Evolutionary conservation across 2,113 vertebrate genomes (phyloP).

Genomic region (Oncorhynchus clarkii): DNA sequence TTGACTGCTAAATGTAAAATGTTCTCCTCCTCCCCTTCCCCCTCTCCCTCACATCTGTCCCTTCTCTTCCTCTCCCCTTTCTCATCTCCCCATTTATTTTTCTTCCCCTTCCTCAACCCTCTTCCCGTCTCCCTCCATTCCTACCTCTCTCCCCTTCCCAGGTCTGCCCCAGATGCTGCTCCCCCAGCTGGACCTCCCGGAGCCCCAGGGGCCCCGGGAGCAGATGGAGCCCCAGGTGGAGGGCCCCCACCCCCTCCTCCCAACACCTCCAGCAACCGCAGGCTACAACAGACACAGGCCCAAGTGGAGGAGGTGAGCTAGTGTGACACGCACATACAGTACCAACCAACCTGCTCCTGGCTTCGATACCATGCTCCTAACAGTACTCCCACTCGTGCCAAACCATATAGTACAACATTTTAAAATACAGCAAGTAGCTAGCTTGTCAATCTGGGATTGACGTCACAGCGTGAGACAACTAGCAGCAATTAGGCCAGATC

Average conservation of each 20-base stretch:
- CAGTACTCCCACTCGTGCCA: background rate
- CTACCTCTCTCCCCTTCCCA: conserved; percentile 15
- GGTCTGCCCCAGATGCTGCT: conserved; percentile 84
- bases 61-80: no score
- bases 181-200: conserved; percentile 61
- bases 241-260: conserved; percentile 64
- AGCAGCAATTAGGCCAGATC: background rate
- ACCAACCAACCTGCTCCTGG: conserved; percentile 2
- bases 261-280: conserved; percentile 79
- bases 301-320: conserved; percentile 86
- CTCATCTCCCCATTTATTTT: no score
- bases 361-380: no score
- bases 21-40: background rate
- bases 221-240: conserved; percentile 72
- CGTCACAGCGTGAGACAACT: no score
- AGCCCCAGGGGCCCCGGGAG: conserved; percentile 72
- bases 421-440: no score
- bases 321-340: conserved; percentile 5
- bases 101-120: background rate
- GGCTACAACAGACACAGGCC: conserved; percentile 87
- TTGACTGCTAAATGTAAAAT: background rate
- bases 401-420: no score
- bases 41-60: no score
- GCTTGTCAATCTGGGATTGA: no score
- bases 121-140: background rate